Evolutionary conservation across 2,113 vertebrate genomes (phyloP).

Genomic region (Otus sunia): DNA sequence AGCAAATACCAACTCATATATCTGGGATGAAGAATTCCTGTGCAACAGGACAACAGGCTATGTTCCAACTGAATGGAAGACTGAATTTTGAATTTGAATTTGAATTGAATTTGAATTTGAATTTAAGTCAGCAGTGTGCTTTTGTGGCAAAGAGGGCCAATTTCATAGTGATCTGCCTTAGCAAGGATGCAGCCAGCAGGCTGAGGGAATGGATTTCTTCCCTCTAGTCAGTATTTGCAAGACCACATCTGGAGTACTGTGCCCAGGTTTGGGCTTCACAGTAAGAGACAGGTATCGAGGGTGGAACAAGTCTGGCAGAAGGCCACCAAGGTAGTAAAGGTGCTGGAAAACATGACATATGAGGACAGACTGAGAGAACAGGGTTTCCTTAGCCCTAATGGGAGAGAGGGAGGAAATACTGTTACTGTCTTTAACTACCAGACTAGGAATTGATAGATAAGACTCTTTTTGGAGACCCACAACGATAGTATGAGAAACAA

Average conservation of each 20-base stretch:
- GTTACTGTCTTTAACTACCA: background rate
- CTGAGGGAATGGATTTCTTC: background rate
- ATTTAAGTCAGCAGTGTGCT: background rate
- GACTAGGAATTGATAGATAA: background rate
- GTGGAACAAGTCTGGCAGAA: background rate
- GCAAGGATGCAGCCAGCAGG: background rate
- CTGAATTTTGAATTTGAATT: too few species aligned
- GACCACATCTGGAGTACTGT: background rate
- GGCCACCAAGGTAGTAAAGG: background rate
- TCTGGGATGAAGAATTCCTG: background rate
- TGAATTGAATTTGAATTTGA: too few species aligned
- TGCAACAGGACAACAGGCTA: background rate
- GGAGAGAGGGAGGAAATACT: background rate
- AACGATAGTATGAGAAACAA: background rate
- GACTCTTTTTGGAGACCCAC: background rate
- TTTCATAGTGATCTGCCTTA: background rate
- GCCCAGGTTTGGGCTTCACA: background rate
- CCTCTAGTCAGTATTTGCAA: background rate
- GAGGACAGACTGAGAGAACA: background rate
- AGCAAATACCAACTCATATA: background rate
- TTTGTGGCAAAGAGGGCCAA: background rate
- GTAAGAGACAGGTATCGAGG: background rate
- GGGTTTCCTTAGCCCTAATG: background rate
- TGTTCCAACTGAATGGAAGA: background rate
- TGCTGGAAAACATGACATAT: background rate